Conservation (phyloP, 2,113 vertebrate genomes). For the Mystacornis crossleyi region DNA sequence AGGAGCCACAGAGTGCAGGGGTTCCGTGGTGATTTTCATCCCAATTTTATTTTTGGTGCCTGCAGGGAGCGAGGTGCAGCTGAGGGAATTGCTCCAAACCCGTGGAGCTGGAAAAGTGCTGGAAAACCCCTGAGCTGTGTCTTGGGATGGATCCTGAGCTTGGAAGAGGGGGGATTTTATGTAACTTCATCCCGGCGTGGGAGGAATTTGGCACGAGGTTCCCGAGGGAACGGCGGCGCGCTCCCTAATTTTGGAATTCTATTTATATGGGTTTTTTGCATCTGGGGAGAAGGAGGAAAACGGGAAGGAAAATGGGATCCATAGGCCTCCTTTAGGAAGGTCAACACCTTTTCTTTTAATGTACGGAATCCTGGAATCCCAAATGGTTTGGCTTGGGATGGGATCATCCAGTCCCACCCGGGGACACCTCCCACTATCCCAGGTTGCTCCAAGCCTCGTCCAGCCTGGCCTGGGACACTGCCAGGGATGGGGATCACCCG, state of each 20-base stretch:
- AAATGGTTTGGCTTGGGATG: not conserved
- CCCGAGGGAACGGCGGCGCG: fast-evolving
- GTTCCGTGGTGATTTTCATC: fast-evolving
- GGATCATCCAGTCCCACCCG: not conserved
- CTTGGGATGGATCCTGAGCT: not conserved
- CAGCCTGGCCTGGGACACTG: not conserved
- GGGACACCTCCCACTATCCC: not conserved
- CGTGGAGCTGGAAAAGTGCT: not conserved
- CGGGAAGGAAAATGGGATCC: not conserved
- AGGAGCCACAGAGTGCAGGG: fast-evolving
- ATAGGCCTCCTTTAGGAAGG: not conserved
- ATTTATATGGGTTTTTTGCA: not conserved
- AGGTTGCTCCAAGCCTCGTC: not conserved
- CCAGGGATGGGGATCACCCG: not conserved
- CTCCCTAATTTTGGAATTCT: not conserved
- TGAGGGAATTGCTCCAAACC: not conserved
- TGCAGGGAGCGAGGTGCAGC: not conserved
- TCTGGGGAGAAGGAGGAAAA: not conserved
- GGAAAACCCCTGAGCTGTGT: not conserved
- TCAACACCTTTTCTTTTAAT: not conserved
- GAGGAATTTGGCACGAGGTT: not conserved
- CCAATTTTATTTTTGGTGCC: not conserved
- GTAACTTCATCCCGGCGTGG: not conserved
- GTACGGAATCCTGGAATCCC: not conserved
- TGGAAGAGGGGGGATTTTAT: not conserved